These are phyloP conservation scores for Psettodes erumei DNA, from an alignment of 2,113 vertebrate species.

Conservation along the genomic window DNA sequence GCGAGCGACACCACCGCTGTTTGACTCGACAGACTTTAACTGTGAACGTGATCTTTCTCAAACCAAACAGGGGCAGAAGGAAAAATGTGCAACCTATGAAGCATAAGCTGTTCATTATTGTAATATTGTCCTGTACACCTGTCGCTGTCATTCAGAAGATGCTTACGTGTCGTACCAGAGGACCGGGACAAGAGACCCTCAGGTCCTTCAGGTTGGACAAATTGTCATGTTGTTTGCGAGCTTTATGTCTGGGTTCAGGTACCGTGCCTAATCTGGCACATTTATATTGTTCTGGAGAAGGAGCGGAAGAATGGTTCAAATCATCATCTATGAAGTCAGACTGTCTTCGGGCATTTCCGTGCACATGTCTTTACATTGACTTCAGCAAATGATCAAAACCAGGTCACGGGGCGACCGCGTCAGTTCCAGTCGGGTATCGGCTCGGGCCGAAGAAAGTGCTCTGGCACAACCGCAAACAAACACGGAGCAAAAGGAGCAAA, in stretches of 20 bases:
- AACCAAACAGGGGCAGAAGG: too few relatives aligned
- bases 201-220: not conserved
- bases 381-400: slow-evolving; percentile 49
- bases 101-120: not conserved
- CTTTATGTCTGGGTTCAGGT: not conserved
- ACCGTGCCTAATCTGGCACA: too few relatives aligned
- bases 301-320: not conserved
- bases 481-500: slow-evolving; percentile 30
- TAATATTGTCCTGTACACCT: not conserved
- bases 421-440: too few relatives aligned
- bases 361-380: slow-evolving; percentile 13
- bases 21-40: not conserved
- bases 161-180: not conserved
- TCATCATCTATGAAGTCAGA: not conserved
- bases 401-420: slow-evolving; percentile 45
- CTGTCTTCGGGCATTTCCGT: slow-evolving; percentile 15
- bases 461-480: slow-evolving; percentile 60
- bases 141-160: too few relatives aligned
- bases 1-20: not conserved
- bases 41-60: not conserved
- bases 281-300: not conserved
- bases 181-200: too few relatives aligned
- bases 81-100: too few relatives aligned
- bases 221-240: too few relatives aligned
- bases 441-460: slow-evolving; percentile 37